These are phyloP conservation scores for Pocillopora grandis DNA, from an alignment of 92 coral and sea anemone genomes.

Conservation along the genomic window DNA sequence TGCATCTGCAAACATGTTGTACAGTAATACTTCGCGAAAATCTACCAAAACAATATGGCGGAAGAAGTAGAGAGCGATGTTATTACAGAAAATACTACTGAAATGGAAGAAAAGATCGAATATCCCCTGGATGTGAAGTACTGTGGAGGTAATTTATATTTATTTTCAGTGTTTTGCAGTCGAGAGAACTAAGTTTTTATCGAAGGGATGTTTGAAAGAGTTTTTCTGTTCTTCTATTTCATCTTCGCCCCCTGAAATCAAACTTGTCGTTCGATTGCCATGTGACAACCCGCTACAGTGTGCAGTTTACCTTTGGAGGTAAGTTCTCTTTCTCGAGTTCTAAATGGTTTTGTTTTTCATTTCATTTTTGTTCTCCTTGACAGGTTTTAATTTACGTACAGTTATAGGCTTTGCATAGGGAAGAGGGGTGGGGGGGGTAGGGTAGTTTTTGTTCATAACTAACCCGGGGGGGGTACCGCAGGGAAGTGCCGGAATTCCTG, in stretches of 20 bases:
- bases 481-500: too few relatives aligned
- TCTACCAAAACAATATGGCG: slow-evolving; percentile 44
- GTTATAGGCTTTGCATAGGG: too few relatives aligned
- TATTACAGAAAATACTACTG: slow-evolving; percentile 16
- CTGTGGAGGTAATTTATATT: slow-evolving; percentile 77
- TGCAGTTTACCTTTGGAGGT: slow-evolving; percentile 44
- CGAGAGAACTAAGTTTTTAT: not conserved
- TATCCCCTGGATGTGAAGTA: slow-evolving; percentile 84
- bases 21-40: slow-evolving; percentile 4
- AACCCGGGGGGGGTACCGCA: too few relatives aligned
- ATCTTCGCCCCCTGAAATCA: not conserved
- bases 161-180: not conserved
- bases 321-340: not conserved
- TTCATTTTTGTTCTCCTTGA: not conserved
- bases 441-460: too few relatives aligned
- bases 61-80: slow-evolving; percentile 19
- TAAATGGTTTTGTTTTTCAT: not conserved
- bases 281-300: not conserved
- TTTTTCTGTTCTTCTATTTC: not conserved
- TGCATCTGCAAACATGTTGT: slow-evolving; percentile 2
- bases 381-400: too few relatives aligned
- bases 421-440: too few relatives aligned
- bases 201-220: not conserved
- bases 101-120: slow-evolving; percentile 60
- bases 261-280: not conserved